Evolutionary conservation across 2,113 vertebrate genomes (phyloP), one percentile per base, ranked within the genome.

Genomic region (Paradoxurus hermaphroditus): DNA sequence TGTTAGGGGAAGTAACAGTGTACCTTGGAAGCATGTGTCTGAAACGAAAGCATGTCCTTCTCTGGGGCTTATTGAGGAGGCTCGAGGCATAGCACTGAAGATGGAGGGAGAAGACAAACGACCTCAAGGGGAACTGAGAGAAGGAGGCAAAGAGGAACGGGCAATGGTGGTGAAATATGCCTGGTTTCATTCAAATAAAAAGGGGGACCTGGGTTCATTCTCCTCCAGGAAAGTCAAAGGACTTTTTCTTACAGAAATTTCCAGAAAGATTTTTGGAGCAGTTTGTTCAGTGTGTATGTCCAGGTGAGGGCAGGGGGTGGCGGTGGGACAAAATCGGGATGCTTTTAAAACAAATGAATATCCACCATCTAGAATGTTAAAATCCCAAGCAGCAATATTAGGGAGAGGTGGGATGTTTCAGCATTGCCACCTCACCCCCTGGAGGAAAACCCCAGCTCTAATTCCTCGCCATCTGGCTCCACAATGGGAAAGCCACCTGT

Each of bases 261-360:
- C 41, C 12, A 77, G 83, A 87, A 85, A 87, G 72, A 83, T 4
- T 10, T 46, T 68, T 70, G 7, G 86, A 94, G n/a, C 4, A 59
- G 25, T 86, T 53, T 72, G 27, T 56, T 90, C n/a, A 49, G 15
- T 90, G 67, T 19, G 2, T 59, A 7, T 53, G 7, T 62, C 70
- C 39, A 67, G 46, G 29, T 82, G 2, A 84, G n/a, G 5, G 31
- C 0, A 29, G 23, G 11, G 34, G 15, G 5, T 21, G 1, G 36
- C 3, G 18, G 3, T 15, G 0, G 13, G 15, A 11, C 11, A 70
- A 90, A 92, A 95, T 34, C 46, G 86, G 15, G 8, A 70, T 86
- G 39, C 31, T 93, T 31, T 94, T 91, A 53, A 94, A 87, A 95
- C 29, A 91, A 79, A 79, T 91, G 36, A 41, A 46, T 62, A 68